phyloP scores from a whole-genome alignment of 2,797 vertebrate species.

The Gobionotothen gibberifrons region DNA sequence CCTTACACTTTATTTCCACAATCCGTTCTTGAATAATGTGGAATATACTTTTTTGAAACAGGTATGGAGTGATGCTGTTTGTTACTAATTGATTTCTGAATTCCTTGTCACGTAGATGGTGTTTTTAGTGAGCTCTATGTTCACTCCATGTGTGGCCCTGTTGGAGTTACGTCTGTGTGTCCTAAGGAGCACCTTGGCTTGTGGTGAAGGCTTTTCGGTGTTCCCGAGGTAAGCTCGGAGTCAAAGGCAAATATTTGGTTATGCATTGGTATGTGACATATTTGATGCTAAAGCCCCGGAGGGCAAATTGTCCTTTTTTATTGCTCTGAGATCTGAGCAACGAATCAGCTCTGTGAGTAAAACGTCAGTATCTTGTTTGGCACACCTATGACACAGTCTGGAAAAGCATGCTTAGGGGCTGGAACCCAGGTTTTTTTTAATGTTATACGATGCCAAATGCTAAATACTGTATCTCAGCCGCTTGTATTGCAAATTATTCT shows the following conservation, averaged over 20 bases:
- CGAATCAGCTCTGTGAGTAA: no score
- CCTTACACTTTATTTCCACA: constrained; percentile 35
- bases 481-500: constrained; percentile 2
- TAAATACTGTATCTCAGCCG: background rate
- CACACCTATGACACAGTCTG: background rate
- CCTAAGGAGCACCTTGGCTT: constrained; percentile 3
- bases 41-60: constrained; percentile 27
- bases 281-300: background rate
- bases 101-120: constrained; percentile 78
- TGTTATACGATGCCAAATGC: background rate
- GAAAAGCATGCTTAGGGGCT: background rate
- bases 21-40: constrained; percentile 41
- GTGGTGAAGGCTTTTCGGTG: constrained; percentile 72
- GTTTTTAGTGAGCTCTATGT: constrained; percentile 86
- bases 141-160: constrained; percentile 80
- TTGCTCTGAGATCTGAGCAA: no score
- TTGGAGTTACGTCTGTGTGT: constrained; percentile 81
- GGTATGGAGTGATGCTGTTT: background rate
- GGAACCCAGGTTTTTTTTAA: background rate
- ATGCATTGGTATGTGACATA: background rate
- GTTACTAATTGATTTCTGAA: background rate
- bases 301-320: background rate
- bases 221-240: constrained; percentile 85
- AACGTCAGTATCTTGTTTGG: no score
- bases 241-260: constrained; percentile 10